These are phyloP conservation scores for Anaspis maculata DNA, from an alignment of 2,888 invertebrate genomes.

Conservation along the genomic window DNA sequence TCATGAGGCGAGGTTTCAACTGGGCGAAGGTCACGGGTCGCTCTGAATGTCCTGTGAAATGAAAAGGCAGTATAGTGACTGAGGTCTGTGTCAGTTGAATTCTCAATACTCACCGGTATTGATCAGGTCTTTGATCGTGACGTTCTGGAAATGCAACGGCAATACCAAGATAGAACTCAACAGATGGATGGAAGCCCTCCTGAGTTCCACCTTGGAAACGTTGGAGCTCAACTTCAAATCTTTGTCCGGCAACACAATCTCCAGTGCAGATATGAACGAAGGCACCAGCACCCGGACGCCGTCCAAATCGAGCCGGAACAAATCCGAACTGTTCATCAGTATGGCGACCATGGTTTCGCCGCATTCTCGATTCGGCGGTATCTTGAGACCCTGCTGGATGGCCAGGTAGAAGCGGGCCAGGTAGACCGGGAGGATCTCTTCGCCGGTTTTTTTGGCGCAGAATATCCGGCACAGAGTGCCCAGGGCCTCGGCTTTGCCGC, in stretches of 20 bases:
- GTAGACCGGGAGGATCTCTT: slow-evolving; percentile 87
- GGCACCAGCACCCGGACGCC: slow-evolving; percentile 89
- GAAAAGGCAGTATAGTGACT: no score
- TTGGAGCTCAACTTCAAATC: slow-evolving; percentile 68
- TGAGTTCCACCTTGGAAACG: slow-evolving; percentile 67
- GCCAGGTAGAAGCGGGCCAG: slow-evolving; percentile 90
- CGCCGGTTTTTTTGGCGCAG: slow-evolving; percentile 90
- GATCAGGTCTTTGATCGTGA: slow-evolving; percentile 63
- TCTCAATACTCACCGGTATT: slow-evolving; percentile 46
- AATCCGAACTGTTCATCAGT: slow-evolving; percentile 74
- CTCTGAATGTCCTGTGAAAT: slow-evolving; percentile 23
- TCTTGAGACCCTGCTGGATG: slow-evolving; percentile 70
- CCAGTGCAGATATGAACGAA: slow-evolving; percentile 80
- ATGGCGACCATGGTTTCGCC: slow-evolving; percentile 81
- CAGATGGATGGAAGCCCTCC: slow-evolving; percentile 87
- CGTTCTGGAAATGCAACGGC: slow-evolving; percentile 83
- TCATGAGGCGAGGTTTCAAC: slow-evolving; percentile 67
- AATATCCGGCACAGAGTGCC: slow-evolving; percentile 93
- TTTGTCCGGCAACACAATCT: slow-evolving; percentile 82
- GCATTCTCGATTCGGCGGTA: slow-evolving; percentile 46
- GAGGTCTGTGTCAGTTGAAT: no score
- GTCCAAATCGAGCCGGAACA: slow-evolving; percentile 85
- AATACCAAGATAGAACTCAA: slow-evolving; percentile 85
- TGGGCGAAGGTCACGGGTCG: slow-evolving; percentile 53
- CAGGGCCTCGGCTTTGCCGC: slow-evolving; percentile 88